phyloP scores from a whole-genome alignment of 2,797 vertebrate genomes.

The Centropyge bicolor region DNA sequence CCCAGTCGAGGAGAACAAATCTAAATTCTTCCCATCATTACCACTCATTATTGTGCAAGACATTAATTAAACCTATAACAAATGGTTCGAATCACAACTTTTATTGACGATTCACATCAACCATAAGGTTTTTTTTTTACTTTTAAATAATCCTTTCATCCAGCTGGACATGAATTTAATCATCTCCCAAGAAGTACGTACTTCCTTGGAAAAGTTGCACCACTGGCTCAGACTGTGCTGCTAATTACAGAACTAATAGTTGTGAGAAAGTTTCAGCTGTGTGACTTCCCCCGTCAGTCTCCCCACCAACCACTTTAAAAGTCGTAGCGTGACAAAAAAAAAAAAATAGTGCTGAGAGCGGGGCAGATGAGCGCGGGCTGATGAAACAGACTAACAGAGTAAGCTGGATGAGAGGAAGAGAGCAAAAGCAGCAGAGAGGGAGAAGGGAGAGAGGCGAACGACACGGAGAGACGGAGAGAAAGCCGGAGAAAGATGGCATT shows the following conservation, averaged over 20 bases:
- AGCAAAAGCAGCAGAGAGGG: slow-evolving; percentile 23
- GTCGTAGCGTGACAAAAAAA: slow-evolving; percentile 40
- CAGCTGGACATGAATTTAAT: neutral
- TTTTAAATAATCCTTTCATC: slow-evolving; percentile 1
- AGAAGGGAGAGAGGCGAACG: slow-evolving; percentile 10
- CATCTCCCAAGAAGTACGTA: slow-evolving; percentile 1
- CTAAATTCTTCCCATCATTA: too few species aligned
- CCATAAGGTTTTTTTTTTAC: neutral
- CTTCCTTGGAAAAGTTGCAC: neutral
- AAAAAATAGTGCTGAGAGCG: slow-evolving; percentile 43
- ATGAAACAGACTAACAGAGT: slow-evolving; percentile 57
- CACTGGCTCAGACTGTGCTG: neutral
- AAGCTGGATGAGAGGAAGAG: slow-evolving; percentile 42
- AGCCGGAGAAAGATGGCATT: slow-evolving; percentile 67
- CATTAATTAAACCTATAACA: neutral
- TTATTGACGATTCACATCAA: neutral
- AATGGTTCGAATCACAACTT: neutral
- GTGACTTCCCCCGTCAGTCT: slow-evolving; percentile 32
- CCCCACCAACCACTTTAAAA: slow-evolving; percentile 39
- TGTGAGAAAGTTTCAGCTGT: slow-evolving; percentile 41
- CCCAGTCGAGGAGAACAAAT: too few species aligned
- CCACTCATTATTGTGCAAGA: too few species aligned
- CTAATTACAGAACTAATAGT: slow-evolving; percentile 46
- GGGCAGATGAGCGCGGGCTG: slow-evolving; percentile 35
- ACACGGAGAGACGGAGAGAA: slow-evolving; percentile 49